Evolutionary conservation across 2,797 vertebrate genomes (phyloP).

Genomic region (Smutsia gigantea): DNA sequence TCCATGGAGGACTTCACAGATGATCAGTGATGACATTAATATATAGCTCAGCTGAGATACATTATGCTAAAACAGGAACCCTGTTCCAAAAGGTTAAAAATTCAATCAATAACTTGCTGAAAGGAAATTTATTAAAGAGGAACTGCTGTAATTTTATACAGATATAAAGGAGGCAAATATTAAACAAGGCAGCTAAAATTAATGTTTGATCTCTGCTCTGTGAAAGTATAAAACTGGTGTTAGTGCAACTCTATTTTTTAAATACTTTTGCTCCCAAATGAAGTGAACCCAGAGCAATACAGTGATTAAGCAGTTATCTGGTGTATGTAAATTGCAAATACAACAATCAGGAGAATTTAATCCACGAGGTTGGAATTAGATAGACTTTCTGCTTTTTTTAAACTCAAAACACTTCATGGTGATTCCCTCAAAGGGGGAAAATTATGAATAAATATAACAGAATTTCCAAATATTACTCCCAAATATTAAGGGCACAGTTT

Average conservation of each 20-base stretch:
- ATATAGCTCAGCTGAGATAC: slow-evolving; percentile 51
- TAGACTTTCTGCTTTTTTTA: not conserved
- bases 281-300: not conserved
- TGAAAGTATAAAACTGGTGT: slow-evolving; percentile 33
- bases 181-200: slow-evolving; percentile 64
- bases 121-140: slow-evolving; percentile 67
- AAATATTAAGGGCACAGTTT: not conserved
- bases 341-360: slow-evolving; percentile 3
- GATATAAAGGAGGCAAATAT: slow-evolving; percentile 59
- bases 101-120: slow-evolving; percentile 64
- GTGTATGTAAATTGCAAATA: not conserved
- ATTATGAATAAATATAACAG: not conserved
- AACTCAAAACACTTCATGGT: not conserved
- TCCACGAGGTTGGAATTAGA: not conserved
- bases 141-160: slow-evolving; percentile 45
- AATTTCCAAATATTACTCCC: not conserved
- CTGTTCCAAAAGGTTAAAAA: slow-evolving; percentile 70
- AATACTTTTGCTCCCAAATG: slow-evolving; percentile 15
- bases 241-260: slow-evolving; percentile 1
- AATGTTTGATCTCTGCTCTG: slow-evolving; percentile 58
- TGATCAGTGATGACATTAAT: slow-evolving; percentile 59
- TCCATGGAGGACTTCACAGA: slow-evolving; percentile 35
- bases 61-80: slow-evolving; percentile 53
- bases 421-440: not conserved
- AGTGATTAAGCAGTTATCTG: not conserved